phyloP scores from a whole-genome alignment of 2,888 invertebrate species.

The Capitulum mitella region DNA sequence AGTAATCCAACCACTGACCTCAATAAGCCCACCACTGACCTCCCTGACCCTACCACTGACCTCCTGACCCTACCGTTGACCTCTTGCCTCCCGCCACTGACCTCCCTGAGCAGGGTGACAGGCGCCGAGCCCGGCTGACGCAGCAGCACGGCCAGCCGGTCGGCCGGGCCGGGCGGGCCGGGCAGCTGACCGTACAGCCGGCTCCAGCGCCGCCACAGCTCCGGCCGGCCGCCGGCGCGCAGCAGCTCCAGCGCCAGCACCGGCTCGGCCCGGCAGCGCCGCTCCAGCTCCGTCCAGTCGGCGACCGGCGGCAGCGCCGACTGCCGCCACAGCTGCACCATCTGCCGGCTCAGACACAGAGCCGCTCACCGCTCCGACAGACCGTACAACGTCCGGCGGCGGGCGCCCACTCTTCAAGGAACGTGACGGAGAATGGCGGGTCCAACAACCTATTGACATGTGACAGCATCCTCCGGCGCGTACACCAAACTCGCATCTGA shows the following conservation, averaged over 20 bases:
- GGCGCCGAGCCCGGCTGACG: conserved; percentile 19
- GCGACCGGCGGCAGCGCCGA: conserved; percentile 11
- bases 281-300: background rate
- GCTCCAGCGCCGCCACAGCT: conserved; percentile 18
- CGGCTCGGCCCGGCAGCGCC: conserved; percentile 5
- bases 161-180: background rate
- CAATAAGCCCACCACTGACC: no score
- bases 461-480: no score
- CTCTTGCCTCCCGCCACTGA: background rate
- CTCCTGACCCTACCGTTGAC: no score
- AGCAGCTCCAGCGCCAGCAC: background rate
- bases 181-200: background rate
- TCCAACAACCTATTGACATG: no score
- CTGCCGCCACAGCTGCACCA: conserved; percentile 26
- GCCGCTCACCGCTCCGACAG: no score
- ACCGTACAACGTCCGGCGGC: no score
- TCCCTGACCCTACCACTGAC: no score
- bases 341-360: no score
- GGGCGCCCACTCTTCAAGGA: no score
- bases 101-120: conserved; percentile 18
- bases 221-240: background rate
- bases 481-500: no score
- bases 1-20: no score
- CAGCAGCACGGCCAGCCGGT: background rate
- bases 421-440: no score